These are phyloP conservation scores for Xiphophorus birchmanni DNA, from an alignment of 2,797 vertebrate species.

Conservation along the genomic window DNA sequence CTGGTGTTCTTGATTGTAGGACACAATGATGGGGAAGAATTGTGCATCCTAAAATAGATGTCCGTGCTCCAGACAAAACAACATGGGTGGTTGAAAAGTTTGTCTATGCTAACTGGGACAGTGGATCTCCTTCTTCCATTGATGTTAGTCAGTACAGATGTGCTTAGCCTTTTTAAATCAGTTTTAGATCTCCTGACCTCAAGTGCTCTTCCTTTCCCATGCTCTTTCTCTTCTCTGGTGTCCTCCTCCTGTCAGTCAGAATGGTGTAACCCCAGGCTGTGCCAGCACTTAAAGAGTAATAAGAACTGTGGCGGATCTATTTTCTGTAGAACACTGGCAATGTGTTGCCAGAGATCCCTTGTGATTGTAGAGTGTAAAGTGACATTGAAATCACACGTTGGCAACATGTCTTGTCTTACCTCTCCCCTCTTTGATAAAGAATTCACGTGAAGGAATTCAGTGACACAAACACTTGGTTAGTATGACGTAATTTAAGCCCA, in stretches of 20 bases:
- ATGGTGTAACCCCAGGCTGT: constrained; percentile 53
- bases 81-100: neutral
- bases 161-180: neutral
- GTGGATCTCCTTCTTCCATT: neutral
- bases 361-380: constrained; percentile 66
- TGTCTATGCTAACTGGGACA: neutral
- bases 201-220: constrained; percentile 19
- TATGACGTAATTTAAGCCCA: constrained; percentile 4
- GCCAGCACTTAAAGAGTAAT: constrained; percentile 64
- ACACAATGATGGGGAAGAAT: constrained; percentile 44
- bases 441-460: constrained; percentile 14
- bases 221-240: constrained; percentile 21
- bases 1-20: constrained; percentile 28
- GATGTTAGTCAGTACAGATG: neutral
- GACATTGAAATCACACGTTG: constrained; percentile 58
- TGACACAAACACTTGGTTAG: constrained; percentile 2
- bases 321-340: constrained; percentile 69
- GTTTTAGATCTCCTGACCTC: constrained; percentile 13
- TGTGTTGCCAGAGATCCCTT: constrained; percentile 60
- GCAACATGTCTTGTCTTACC: constrained; percentile 39
- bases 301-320: constrained; percentile 65
- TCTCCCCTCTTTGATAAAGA: constrained; percentile 10
- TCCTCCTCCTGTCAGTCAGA: constrained; percentile 50
- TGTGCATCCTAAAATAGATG: constrained; percentile 57
- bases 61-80: constrained; percentile 13